Percentiles rank a stretch among this genome's conserved stretches.
These are phyloP conservation scores for Drosophila teissieri DNA, from an alignment of 1,140 invertebrate genomes.

Conservation along the genomic window DNA sequence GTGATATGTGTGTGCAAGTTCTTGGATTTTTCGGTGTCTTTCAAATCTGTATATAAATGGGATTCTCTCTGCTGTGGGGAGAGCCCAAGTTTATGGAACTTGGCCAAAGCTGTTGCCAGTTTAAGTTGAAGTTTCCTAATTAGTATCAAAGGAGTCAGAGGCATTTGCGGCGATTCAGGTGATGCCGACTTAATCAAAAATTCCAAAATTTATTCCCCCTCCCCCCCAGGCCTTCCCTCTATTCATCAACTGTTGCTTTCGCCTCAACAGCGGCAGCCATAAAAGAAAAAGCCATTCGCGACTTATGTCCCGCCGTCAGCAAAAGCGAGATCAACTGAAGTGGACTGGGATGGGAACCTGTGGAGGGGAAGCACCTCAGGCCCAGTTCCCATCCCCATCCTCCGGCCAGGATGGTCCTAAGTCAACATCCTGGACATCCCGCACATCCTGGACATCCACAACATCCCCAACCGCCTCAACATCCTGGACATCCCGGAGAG, in stretches of 20 bases:
- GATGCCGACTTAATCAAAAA: slow-evolving; percentile 23
- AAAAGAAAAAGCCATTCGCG: slow-evolving; percentile 33
- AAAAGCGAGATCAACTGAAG: slow-evolving; percentile 38
- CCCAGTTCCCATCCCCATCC: background rate
- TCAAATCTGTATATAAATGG: slow-evolving; percentile 35
- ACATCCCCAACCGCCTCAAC: background rate
- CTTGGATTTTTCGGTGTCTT: slow-evolving; percentile 9
- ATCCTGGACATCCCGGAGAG: slow-evolving; percentile 9
- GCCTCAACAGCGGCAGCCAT: slow-evolving; percentile 20
- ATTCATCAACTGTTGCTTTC: slow-evolving; percentile 47
- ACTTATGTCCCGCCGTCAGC: slow-evolving; percentile 44
- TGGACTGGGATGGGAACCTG: slow-evolving; percentile 49
- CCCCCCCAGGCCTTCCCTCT: background rate
- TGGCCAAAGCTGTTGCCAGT: slow-evolving; percentile 14
- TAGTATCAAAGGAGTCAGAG: slow-evolving; percentile 23
- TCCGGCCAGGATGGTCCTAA: slow-evolving; percentile 39
- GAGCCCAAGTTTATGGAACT: slow-evolving; percentile 8
- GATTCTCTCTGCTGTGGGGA: background rate
- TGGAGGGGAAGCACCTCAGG: slow-evolving; percentile 45
- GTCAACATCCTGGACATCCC: slow-evolving; percentile 52
- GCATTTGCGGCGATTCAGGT: slow-evolving; percentile 16
- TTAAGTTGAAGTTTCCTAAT: slow-evolving; percentile 22
- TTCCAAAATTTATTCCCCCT: background rate
- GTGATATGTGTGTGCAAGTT: slow-evolving; percentile 40
- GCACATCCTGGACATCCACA: slow-evolving; percentile 36